Evolutionary conservation across 2,888 invertebrate genomes (phyloP), one percentile per base, ranked within the genome.

Genomic region (Epinotia bilunana): DNA sequence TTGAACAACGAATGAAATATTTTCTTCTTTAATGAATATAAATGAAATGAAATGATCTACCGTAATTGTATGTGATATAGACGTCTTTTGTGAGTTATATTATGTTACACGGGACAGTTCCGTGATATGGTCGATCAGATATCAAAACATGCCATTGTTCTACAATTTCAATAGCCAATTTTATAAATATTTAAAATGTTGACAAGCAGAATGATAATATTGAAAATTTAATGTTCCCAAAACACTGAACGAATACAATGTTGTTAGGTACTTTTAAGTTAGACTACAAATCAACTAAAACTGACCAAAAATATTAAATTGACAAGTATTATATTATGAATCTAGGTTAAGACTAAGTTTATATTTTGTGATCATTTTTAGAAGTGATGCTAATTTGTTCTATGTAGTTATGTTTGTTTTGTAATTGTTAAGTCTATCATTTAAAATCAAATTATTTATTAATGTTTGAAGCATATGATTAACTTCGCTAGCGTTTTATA

Each of bases 301-400:
- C 57, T 69, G 69, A 74, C 65, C 74, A 76, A 61, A 79, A 77
- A 74, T 70, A 76, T 78, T 74, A 76, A 79, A 80, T 79, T 78
- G 77, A 82, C 78, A 81, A 83, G 83, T 84, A 84, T 84, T 83
- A 83, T 77, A 72, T 69, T 80, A 78, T 77, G 78, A 81, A 81
- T 81, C 72, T 83, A 82, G 79, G 39, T 74, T 81, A 79, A 76
- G 69, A 62, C 57, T 77, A 75, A 73, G 64, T 76, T 71, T 75
- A 61, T 73, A 69, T 74, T 63, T 74, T 74, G 74, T 77, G 74
- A 77, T 77, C 68, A 68, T 73, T 76, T 64, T 65, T 55, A 61
- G 23, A 63, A 67, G 70, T 60, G 61, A 75, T 57, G 55, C 67
- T 72, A 75, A 65, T 60, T 72, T 72, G 61, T 43, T 57, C 6